Base-by-base conservation (phyloP, 2,797 vertebrate species). In the Cyclura pinguis region DNA sequence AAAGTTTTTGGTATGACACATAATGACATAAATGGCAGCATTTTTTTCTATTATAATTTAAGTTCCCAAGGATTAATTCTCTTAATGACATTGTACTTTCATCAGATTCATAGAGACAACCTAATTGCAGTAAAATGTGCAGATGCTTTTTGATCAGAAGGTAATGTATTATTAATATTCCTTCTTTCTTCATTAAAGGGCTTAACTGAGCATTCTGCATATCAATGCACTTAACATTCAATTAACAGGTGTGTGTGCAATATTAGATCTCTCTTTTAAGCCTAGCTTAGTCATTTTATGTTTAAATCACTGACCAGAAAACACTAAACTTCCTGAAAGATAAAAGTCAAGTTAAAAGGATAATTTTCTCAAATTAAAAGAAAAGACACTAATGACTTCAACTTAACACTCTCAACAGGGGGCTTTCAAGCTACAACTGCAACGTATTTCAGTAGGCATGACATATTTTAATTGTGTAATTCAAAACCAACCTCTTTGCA, bases 81-180 rank as follows among this genome's bases (percentile, higher is more conserved):
- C 29, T 76, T 91, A 84, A 92, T 89, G 78, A 91, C 55, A 32
- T 93, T 93, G 90, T 89, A 92, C 32, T 92, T 47, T 92, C 92
- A 90, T 88, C 62, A 86, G 73, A 93, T 74, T 83, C 78, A 93
- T 1, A 93, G 29, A 76, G 32, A 89, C 29, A 88, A 81, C 59
- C 1, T 81, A 91, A 90, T 93, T 92, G 52, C 50, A 93, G n/a
- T 67, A 50, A 92, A 94, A 87, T n/a, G 50, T 90, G 67, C 8
- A 92, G 35, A 80, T 92, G 90, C 0, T 0, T 92, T 92, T 93
- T 78, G 90, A 84, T 64, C 90, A 74, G 83, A 88, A 89, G 57
- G 4, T 38, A 91, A 35, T 92, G 0, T 80, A 90, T 88, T 93
- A 92, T 88, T 92, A 88, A 86, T 90, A 86, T 91, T 67, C 88